Evolutionary conservation across 2,113 vertebrate species (phyloP).

Genomic region (Stictonetta naevosa): DNA sequence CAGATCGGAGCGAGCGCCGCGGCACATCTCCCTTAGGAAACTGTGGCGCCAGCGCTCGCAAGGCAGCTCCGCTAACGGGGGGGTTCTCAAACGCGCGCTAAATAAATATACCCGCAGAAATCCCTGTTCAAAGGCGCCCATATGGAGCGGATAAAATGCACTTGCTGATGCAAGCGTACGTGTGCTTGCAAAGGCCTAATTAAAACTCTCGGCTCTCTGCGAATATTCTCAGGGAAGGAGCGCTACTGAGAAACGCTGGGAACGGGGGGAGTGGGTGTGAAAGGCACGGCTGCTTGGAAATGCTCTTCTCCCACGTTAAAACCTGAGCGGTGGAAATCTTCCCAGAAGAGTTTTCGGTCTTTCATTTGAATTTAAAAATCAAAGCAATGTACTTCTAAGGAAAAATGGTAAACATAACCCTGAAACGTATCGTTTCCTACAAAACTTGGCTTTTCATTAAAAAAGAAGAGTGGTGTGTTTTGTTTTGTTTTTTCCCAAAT

Average conservation of each 20-base stretch:
- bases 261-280: not conserved
- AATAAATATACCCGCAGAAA: not conserved
- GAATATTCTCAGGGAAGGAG: not conserved
- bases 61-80: not conserved
- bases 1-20: not conserved
- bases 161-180: not conserved
- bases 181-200: not conserved
- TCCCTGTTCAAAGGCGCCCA: not conserved
- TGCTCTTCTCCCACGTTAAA: not conserved
- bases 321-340: not conserved
- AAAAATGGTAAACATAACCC: not conserved
- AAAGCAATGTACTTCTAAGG: not conserved
- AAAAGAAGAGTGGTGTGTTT: not conserved
- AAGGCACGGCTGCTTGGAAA: not conserved
- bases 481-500: not conserved
- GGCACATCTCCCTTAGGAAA: not conserved
- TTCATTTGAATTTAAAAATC: not conserved
- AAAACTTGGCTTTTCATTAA: not conserved
- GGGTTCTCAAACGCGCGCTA: accelerated
- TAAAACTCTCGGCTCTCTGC: not conserved
- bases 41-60: accelerated
- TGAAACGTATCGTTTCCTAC: not conserved
- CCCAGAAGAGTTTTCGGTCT: not conserved
- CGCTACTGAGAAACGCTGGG: not conserved
- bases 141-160: accelerated